Percentiles rank a stretch among this genome's conserved stretches.
Conservation (phyloP, 2,797 vertebrate genomes). For the Eutrigla gurnardus region DNA sequence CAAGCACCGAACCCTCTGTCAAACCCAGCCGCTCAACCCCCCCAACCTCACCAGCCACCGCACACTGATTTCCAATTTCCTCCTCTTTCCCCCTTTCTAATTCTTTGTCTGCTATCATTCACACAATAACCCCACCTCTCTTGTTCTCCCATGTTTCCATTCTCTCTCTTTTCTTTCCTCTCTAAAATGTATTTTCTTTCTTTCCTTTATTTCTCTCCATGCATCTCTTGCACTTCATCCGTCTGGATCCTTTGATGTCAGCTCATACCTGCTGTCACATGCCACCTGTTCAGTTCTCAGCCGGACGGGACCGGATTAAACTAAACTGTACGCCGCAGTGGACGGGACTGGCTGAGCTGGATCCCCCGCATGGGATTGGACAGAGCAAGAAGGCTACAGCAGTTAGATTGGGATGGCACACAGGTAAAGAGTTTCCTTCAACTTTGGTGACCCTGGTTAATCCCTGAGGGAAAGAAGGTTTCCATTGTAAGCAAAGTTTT, state of each 20-base stretch:
- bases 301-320: constrained; percentile 62
- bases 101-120: constrained; percentile 22
- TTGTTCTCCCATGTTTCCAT: not conserved
- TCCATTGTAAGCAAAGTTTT: not conserved
- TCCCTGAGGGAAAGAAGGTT: not conserved
- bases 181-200: constrained; percentile 32
- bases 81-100: constrained; percentile 6
- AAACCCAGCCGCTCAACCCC: constrained; percentile 33
- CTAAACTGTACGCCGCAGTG: constrained; percentile 33
- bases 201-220: constrained; percentile 34
- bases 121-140: constrained; percentile 4
- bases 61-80: constrained; percentile 10
- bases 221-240: constrained; percentile 39
- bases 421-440: not conserved
- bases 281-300: constrained; percentile 84
- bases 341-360: constrained; percentile 23
- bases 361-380: constrained; percentile 23
- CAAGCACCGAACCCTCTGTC: constrained; percentile 37
- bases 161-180: constrained; percentile 14
- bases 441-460: not conserved
- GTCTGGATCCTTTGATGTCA: constrained; percentile 80
- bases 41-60: constrained; percentile 14
- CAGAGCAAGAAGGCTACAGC: not conserved
- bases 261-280: constrained; percentile 83
- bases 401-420: not conserved